Evolutionary conservation across 2,113 vertebrate species (phyloP).

Genomic region (Loxodonta africana): DNA sequence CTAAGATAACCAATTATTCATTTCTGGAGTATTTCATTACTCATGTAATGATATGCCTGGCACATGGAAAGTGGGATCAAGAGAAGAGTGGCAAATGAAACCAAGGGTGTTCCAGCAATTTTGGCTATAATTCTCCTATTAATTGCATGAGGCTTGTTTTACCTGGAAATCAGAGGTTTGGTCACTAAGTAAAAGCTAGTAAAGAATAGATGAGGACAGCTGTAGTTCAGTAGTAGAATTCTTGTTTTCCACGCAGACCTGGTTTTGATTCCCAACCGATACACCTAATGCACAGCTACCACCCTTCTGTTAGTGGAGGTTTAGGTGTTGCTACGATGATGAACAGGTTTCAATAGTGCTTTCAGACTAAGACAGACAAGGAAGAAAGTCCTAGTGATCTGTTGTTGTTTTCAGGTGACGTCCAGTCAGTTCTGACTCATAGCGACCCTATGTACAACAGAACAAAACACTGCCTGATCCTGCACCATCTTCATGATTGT

Average conservation of each 20-base stretch:
- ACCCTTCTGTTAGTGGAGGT: too few relatives aligned
- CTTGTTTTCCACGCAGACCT: background rate
- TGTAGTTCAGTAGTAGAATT: background rate
- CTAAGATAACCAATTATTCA: slow-evolving; percentile 39
- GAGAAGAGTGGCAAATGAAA: background rate
- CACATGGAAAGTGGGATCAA: background rate
- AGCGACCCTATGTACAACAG: too few relatives aligned
- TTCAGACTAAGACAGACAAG: background rate
- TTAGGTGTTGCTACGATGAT: background rate
- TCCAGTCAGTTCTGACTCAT: too few relatives aligned
- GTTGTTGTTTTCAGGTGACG: too few relatives aligned
- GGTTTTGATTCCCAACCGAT: background rate
- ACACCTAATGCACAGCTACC: too few relatives aligned
- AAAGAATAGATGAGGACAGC: background rate
- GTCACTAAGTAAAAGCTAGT: background rate
- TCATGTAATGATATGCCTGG: background rate
- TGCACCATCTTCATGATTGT: too few relatives aligned
- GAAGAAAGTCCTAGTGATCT: background rate
- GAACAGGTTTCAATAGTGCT: background rate
- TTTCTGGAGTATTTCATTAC: slow-evolving; percentile 46
- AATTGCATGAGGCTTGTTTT: background rate
- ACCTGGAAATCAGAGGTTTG: background rate
- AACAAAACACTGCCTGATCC: too few relatives aligned
- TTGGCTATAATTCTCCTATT: background rate
- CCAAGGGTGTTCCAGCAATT: background rate